These are phyloP conservation scores for Drosophila birchii DNA, from an alignment of 2,888 invertebrate species.

Conservation along the genomic window DNA sequence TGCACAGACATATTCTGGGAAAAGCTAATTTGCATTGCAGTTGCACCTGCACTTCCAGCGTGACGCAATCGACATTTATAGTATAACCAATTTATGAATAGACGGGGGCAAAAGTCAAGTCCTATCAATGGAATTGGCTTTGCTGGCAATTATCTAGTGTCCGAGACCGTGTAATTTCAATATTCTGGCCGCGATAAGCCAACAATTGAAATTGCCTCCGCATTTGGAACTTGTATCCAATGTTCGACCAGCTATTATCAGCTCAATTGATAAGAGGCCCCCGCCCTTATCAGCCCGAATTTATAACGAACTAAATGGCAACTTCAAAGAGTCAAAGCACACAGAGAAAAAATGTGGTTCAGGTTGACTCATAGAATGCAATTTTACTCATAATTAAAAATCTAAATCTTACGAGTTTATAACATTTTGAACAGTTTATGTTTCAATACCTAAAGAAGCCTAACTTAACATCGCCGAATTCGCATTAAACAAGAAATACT, in stretches of 20 bases:
- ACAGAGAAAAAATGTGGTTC: not conserved
- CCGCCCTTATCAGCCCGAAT: constrained; percentile 34
- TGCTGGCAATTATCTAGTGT: constrained; percentile 58
- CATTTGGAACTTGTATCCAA: constrained; percentile 48
- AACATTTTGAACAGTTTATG: not conserved
- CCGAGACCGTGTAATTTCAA: constrained; percentile 63
- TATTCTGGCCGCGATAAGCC: constrained; percentile 51
- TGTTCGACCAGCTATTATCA: constrained; percentile 46
- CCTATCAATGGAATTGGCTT: constrained; percentile 18
- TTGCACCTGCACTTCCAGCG: constrained; percentile 19
- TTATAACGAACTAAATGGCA: constrained; percentile 33
- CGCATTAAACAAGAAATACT: not conserved
- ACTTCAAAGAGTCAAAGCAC: not conserved
- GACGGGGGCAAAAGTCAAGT: constrained; percentile 60
- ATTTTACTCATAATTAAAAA: not conserved
- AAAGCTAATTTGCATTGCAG: constrained; percentile 18
- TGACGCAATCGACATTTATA: constrained; percentile 14
- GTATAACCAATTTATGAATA: constrained; percentile 6
- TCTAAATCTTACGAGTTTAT: not conserved
- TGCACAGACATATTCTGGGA: constrained; percentile 23
- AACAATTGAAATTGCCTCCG: constrained; percentile 30
- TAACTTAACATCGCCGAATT: not conserved
- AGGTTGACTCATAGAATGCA: not conserved
- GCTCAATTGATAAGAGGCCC: constrained; percentile 33
- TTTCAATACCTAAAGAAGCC: not conserved